Evolutionary conservation across 1,140 invertebrate genomes (phyloP), one percentile per base, ranked within the genome.

Genomic region (Bombus turneri): DNA sequence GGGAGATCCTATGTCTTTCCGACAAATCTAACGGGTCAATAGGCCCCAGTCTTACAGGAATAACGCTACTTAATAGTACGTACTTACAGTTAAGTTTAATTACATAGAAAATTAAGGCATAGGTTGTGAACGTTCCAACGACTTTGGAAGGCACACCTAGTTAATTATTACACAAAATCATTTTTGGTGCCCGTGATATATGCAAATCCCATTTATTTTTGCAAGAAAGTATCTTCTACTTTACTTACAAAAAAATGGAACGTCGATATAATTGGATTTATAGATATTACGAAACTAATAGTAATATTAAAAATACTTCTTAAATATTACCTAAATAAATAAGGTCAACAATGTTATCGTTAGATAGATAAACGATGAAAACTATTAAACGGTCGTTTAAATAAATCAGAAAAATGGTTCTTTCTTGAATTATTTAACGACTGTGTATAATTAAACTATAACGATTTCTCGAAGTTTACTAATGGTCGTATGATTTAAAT

Each of bases 31-130:
- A 89, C 74, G 75, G 81, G 82, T 92, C 85, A 71, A 77, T 68
- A 72, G 87, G 79, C 87, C 87, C 86, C 90, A 93, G 91, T 93
- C 91, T 93, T 92, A 91, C 53, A 83, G 86, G 88, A 91, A 77
- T 88, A 90, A 88, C 80, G 87, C 72, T 91, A 92, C 57, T 88
- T 86, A 72, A 71, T 78, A 74, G 62, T 87, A 91, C 64, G 34
- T n/a, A 12, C 74, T 77, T 89, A 83, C 59, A 25, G 3, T 34
- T 71, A 80, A 68, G 41, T 57, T 47, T 68, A 75, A 68, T 74
- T 81, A 43, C n/a, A 66, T 74, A 43, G 59, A 57, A 85, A 74
- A 66, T 69, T 71, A 85, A 81, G 78, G 77, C 83, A 81, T 81
- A 69, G 71, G 13, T 37, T 80, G 39, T 43, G 78, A 85, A 66